Evolutionary conservation across 2,113 vertebrate species (phyloP).

Genomic region (Equus przewalskii): DNA sequence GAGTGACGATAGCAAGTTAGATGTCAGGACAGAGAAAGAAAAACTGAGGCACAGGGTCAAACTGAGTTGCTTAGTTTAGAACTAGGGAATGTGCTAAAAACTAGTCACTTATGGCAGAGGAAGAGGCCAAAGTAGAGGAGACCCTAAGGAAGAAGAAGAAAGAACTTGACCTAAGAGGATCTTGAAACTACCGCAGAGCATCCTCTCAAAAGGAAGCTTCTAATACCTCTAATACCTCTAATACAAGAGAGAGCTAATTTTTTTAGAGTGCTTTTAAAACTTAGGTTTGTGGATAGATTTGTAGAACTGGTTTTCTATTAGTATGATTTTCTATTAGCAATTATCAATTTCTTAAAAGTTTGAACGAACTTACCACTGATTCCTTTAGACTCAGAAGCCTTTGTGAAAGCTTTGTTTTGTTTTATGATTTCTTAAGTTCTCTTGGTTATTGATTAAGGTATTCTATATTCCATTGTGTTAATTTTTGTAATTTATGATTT

Average conservation of each 20-base stretch:
- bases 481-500: neutral
- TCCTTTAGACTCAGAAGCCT: neutral
- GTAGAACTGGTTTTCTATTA: constrained; percentile 1
- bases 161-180: neutral
- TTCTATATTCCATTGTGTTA: neutral
- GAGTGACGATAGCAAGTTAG: neutral
- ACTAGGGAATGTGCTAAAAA: neutral
- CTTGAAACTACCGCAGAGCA: neutral
- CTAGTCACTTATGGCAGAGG: neutral
- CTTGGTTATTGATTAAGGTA: neutral
- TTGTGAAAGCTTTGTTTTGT: neutral
- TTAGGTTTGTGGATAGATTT: neutral
- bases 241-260: neutral
- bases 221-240: neutral
- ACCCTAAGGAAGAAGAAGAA: neutral
- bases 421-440: neutral
- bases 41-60: neutral
- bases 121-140: neutral
- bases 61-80: neutral
- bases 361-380: neutral
- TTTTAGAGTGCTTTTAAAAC: neutral
- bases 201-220: constrained; percentile 17
- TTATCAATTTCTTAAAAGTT: neutral
- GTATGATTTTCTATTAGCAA: neutral
- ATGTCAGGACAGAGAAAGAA: neutral